These are phyloP conservation scores for Pristis pectinata DNA, from an alignment of 2,797 vertebrate species.

Conservation along the genomic window DNA sequence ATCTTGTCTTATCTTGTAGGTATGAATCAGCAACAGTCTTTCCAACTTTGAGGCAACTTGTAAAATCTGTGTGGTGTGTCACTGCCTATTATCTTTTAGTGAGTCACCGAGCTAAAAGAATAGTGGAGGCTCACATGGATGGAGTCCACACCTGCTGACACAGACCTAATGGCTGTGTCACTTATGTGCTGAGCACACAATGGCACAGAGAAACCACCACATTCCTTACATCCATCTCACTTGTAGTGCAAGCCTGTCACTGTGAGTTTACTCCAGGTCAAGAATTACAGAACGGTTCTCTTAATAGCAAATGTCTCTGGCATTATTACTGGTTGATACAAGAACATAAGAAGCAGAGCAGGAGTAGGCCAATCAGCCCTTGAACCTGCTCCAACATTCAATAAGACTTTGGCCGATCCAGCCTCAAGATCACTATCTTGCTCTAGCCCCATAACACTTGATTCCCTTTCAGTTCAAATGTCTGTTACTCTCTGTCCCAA, in stretches of 20 bases:
- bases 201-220: neutral
- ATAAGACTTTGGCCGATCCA: too few species aligned
- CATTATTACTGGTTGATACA: neutral
- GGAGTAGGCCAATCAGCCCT: too few species aligned
- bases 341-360: too few species aligned
- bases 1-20: too few species aligned
- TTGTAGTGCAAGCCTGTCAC: neutral
- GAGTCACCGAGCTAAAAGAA: neutral
- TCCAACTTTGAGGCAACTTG: neutral
- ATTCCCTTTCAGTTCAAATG: too few species aligned
- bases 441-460: too few species aligned
- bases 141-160: too few species aligned
- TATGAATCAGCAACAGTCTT: neutral
- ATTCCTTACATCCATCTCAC: conserved; percentile 1
- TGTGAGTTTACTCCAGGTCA: neutral
- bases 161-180: neutral
- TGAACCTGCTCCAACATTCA: too few species aligned
- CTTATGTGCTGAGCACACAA: neutral
- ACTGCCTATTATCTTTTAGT: neutral
- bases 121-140: neutral
- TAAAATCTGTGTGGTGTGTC: neutral
- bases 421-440: too few species aligned
- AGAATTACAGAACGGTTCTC: neutral
- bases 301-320: neutral
- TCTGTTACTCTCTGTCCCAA: too few species aligned